Evolutionary conservation across 2,888 invertebrate genomes (phyloP), one percentile per base, ranked within the genome.

Genomic region (Meganola albula): DNA sequence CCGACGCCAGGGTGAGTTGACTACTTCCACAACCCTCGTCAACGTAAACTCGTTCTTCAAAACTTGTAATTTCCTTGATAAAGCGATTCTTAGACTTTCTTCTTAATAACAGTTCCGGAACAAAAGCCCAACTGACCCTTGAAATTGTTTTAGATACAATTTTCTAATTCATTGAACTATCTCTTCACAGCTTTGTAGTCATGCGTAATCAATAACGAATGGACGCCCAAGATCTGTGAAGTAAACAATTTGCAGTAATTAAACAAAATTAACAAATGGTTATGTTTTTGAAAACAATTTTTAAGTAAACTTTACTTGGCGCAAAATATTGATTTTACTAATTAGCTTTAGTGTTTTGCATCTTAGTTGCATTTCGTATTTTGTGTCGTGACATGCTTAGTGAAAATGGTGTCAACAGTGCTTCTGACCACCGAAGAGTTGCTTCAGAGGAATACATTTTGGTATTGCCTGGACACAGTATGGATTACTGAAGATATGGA

Each of bases 1-100:
- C 85, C 37, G 83, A 82, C 56, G 67, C 73, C 67, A 74, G 82
- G 80, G 85, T 85, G 79, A 84, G 85, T 85, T 58, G 44, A 44
- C 37, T 42, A 44, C 49, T 46, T 54, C 48, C 36, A 37, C 25
- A 34, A 34, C 24, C 12, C 14, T 23, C 10, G 12, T 13, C 6
- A 4, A 16, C 16, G 6, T 16, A 5, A 16, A 16, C 16, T 6
- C 16, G n/a, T 16, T 16, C 16, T 16, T 16, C 4, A 16, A 16
- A 16, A 16, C 4, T 5, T 16, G 6, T 16, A 20, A 20, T 20
- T 20, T 3, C 20, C 20, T 7, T 16, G 33, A 12, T 22, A n/a
- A 30, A 12, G n/a, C n/a, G n/a, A n/a, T n/a, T n/a, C n/a, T 28
- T 27, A 16, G 24, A 31, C 33, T 43, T 45, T 39, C 36, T 53